Evolutionary conservation across 2,888 invertebrate genomes (phyloP), one percentile per base, ranked within the genome.

Genomic region (Melitaea athalia): DNA sequence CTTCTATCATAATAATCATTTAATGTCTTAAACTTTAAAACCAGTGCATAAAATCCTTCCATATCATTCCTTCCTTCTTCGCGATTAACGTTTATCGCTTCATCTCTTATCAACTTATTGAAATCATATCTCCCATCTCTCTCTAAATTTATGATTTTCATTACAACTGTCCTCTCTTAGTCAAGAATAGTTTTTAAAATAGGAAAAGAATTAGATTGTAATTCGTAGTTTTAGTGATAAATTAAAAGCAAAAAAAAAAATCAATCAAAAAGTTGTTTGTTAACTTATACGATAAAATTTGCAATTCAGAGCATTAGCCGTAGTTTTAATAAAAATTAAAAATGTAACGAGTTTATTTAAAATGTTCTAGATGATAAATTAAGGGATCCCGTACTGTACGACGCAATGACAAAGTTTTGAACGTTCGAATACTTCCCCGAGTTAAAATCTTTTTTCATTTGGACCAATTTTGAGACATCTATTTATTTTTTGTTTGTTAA

Each of bases 291-390:
- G 83, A 88, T 89, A 90, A 89, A 91, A 89, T 78, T 89, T 90
- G 92, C 92, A 91, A 90, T 92, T 92, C 92, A 91, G 92, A 92
- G 88, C 81, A 82, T 90, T 91, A 91, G 89, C 84, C 86, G 86
- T 90, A 92, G 87, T 77, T 74, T 76, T 81, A 82, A 84, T 81
- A 80, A 86, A 87, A 86, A 87, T 83, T 84, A 75, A 79, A 79
- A 81, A 79, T 78, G 81, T 88, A 88, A 88, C 81, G 72, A 81
- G 80, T 84, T 88, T 82, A 81, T 83, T 85, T 85, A 86, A 90
- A 90, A 79, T 74, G 77, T 76, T 75, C 76, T 85, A 85, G 84
- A 79, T 72, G 75, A 80, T 84, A 80, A 84, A 80, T 76, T 80
- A 83, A 83, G 83, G 73, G 69, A 73, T 67, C 74, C 67, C 72